Percentiles rank a stretch among this genome's conserved stretches.
These are phyloP conservation scores for Sisyra terminalis DNA, from an alignment of 2,888 invertebrate species.

Conservation along the genomic window DNA sequence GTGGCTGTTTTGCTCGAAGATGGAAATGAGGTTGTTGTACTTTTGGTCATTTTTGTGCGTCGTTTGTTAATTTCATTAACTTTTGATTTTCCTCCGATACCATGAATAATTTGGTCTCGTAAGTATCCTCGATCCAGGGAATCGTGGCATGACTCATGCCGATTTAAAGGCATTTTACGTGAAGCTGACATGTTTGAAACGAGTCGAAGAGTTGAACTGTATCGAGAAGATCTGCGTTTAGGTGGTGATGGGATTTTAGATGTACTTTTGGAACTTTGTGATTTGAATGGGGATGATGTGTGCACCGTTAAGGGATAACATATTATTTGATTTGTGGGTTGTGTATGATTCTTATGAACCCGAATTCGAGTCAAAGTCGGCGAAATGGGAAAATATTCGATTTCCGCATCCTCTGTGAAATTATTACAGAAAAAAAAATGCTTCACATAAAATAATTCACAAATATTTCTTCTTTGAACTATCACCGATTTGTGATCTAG, in stretches of 20 bases:
- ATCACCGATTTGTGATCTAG: no score
- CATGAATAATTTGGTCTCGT: no score
- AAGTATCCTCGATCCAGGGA: not conserved
- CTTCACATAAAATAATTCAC: no score
- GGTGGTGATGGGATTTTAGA: constrained; percentile 46
- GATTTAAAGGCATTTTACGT: constrained; percentile 15
- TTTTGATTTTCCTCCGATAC: constrained; percentile 29
- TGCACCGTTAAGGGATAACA: constrained; percentile 39
- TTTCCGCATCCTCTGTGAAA: constrained; percentile 59
- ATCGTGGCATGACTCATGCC: constrained; percentile 34
- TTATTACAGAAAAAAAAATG: constrained; percentile 10
- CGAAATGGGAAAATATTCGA: constrained; percentile 70
- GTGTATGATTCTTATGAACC: constrained; percentile 46
- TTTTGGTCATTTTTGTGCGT: constrained; percentile 25
- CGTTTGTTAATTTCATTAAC: constrained; percentile 44
- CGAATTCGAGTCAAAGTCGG: constrained; percentile 66
- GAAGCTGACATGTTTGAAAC: constrained; percentile 37
- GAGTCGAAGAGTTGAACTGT: constrained; percentile 49
- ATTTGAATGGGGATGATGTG: constrained; percentile 28
- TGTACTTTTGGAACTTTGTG: constrained; percentile 15
- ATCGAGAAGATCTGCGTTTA: constrained; percentile 55
- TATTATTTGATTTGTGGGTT: constrained; percentile 33
- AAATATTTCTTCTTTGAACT: no score
- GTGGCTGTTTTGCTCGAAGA: constrained; percentile 14
- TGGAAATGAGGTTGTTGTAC: constrained; percentile 14